Base-by-base conservation (phyloP, 1,140 invertebrate genomes). In the Sinella curviseta region DNA sequence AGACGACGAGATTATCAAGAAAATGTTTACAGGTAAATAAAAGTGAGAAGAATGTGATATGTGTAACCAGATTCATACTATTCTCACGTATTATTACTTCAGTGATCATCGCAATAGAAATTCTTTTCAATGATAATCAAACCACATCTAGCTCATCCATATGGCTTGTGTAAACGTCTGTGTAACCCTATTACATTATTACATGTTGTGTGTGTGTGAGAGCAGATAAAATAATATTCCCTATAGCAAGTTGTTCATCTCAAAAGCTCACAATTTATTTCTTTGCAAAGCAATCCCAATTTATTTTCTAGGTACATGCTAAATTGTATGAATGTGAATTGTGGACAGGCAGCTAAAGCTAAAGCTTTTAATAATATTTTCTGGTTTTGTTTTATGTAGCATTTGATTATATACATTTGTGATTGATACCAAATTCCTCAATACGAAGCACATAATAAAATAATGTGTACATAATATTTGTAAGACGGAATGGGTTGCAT, bases 31-130 rank as follows among this genome's bases (percentile, higher is more conserved):
- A 70, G 12, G 31, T 70, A 70, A 8, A 33, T 31, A 70, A 26
- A 60, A 60, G n/a, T n/a, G n/a, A 60, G 24, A 14, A 30, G 65
- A 70, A 70, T 70, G 65, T 31, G 65, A 70, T 4, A 70, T 8
- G 24, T 70, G 30, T 33, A 24, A 70, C 26, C 12, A 33, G 65
- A 70, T 70, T 70, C 65, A 31, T 14, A 4, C 12, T n/a, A 70
- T 70, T 70, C 65, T 70, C 65, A 70, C 65, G 65, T 70, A 70
- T 70, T 70, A 65, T 70, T 70, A 31, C 65, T 70, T 31, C 57
- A 60, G 8, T 4, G 57, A 60, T 8, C 12, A 17, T 70, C 65
- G 26, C 31, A 70, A 17, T 70, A 17, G 24, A 33, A 48, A n/a
- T n/a, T n/a, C n/a, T n/a, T n/a, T n/a, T n/a, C n/a, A n/a, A n/a